Base-by-base conservation (phyloP, 2,797 vertebrate genomes). In the Remorina albescens region DNA sequence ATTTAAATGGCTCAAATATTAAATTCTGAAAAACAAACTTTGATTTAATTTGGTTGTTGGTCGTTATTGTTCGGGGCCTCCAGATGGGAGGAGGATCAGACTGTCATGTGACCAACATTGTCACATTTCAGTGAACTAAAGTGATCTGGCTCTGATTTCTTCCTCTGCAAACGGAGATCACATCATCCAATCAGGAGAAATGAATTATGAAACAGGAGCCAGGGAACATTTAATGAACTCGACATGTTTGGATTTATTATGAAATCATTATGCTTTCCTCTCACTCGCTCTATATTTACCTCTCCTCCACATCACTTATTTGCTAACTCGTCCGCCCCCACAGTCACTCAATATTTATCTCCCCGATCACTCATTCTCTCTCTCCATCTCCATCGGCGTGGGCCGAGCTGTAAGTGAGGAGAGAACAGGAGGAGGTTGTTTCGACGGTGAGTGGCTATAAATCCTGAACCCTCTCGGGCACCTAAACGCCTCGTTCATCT, bases 341-440 rank as follows among this genome's bases (percentile, higher is more conserved):
- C 78, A 68, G 21, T 75, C 72, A 60, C 81, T 82, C 76, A 76
- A 65, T 84, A 81, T 88, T 78, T 79, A 79, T 73, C 86, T 82
- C 63, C 65, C 76, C 74, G 15, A 71, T 80, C 71, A 68, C 80
- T 86, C 72, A 32, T 37, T 13, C 72, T 21, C 63, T 73, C 60
- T 65, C 67, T 80, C 70, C 70, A 53, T 76, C 65, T 73, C 49
- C 78, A 70, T 21, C 76, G 56, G 76, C 58, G 74, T 82, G 83
- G 83, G 86, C 56, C 15, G 79, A 78, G 83, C 68, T 53, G 81
- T 59, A 26, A 76, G 73, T 51, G 76, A 74, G 71, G 83, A 67
- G 37, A 47, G 69, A 77, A 61, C 58, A 36, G 77, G 77, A 75
- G 86, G 78, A 75, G 80, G 82, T 71, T 19, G 72, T 2, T 58